Conservation (phyloP, 1,140 invertebrate genomes). For the Pissodes strobi region DNA sequence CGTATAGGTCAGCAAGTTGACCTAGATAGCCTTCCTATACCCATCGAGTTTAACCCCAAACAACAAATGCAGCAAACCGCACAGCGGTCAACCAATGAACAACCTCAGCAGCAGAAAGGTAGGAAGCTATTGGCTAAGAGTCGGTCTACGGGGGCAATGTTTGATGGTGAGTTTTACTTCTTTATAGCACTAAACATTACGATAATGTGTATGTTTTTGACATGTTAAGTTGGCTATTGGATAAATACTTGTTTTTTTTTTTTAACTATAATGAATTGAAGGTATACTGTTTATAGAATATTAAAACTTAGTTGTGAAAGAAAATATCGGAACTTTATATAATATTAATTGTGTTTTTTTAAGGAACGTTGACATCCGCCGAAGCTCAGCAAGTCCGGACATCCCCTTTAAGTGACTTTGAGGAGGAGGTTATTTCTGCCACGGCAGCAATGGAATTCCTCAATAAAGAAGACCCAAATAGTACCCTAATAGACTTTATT, state of each 20-base stretch:
- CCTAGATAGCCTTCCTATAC: slow-evolving; percentile 32
- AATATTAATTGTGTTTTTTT: not conserved
- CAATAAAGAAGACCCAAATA: slow-evolving; percentile 52
- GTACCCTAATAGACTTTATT: slow-evolving; percentile 53
- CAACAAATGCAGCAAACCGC: slow-evolving; percentile 33
- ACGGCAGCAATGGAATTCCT: slow-evolving; percentile 52
- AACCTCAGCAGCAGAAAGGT: slow-evolving; percentile 46
- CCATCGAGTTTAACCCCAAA: slow-evolving; percentile 39
- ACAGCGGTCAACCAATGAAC: slow-evolving; percentile 13
- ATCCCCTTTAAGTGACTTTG: slow-evolving; percentile 55
- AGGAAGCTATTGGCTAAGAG: slow-evolving; percentile 60
- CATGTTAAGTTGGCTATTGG: no score
- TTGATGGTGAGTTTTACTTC: slow-evolving; percentile 33
- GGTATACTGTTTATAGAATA: no score
- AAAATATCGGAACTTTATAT: no score
- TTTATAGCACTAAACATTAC: no score
- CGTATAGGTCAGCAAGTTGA: slow-evolving; percentile 54
- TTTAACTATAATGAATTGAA: no score
- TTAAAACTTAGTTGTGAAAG: no score
- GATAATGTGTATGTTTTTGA: no score
- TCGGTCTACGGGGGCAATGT: slow-evolving; percentile 55
- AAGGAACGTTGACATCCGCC: slow-evolving; percentile 57
- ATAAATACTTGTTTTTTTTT: no score
- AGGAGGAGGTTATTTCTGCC: slow-evolving; percentile 48
- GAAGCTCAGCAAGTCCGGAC: slow-evolving; percentile 61